Evolutionary conservation across 2,113 vertebrate species (phyloP), one percentile per base, ranked within the genome.

Genomic region (Sporophila hypoxantha): DNA sequence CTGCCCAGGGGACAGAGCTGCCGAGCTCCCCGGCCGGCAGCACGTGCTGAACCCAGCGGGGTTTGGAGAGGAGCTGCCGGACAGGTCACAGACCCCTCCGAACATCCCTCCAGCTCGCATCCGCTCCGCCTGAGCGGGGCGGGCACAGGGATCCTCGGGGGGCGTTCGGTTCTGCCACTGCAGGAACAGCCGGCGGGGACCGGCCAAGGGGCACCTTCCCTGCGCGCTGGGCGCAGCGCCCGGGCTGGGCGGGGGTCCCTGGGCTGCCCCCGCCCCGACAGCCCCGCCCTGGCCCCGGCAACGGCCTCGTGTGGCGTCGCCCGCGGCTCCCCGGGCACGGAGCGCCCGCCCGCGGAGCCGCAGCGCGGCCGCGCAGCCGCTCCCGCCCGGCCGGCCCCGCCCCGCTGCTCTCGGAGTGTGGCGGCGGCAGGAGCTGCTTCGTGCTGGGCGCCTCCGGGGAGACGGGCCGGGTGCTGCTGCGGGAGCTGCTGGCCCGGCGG

Each of bases 371-470:
- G 50, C 50, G 50, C 50, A 30, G 17, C 50, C 23, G 17, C 52
- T 16, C 26, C 34, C 9, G 8, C 30, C 34, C 9, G 10, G 29
- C 29, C 20, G 14, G 9, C 9, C 29, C 18, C 26, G 20, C 32
- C 32, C n/a, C 39, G 39, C 7, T 26, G 50, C n/a, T 66, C 46
- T 29, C 23, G 17, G 11, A 30, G 88, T 88, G 92, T 22, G 41
- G 56, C 9, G n/a, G 22, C 17, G 30, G 32, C 7, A 1, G 67
- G 25, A 98, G 96, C 30, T 99, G 98, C 71, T 99, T 99, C 56
- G 94, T 99, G 85, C 96, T 99, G 9, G 98, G 98, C 1, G 98
- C 97, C 34, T 98, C 98, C 3, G 99, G 99, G 29, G 98, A 98
- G 90, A 98, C 92, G 18, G 92, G 92, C 36, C 95, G 64, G 61